Conservation (phyloP, 2,797 vertebrate genomes). For the Megaceryle alcyon region DNA sequence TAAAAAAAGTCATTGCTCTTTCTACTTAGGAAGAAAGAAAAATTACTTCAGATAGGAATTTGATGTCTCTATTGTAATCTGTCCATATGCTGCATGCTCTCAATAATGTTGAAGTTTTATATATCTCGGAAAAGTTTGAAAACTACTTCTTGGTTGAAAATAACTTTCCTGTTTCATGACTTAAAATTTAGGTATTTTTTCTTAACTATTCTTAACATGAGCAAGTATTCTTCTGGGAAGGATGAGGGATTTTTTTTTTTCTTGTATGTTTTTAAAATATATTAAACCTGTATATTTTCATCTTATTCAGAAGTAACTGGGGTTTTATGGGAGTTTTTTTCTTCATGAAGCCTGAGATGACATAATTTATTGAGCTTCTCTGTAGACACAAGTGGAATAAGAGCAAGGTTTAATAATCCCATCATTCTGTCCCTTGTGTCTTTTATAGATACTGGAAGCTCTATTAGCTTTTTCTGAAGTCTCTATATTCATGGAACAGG, state of each 20-base stretch:
- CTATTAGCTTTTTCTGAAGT: neutral
- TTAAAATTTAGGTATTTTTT: neutral
- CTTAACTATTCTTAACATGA: neutral
- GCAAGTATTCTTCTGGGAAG: neutral
- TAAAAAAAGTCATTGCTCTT: neutral
- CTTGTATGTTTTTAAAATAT: neutral
- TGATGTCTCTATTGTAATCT: neutral
- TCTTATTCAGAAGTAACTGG: neutral
- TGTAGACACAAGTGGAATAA: neutral
- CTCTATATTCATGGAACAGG: neutral
- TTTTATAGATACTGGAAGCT: neutral
- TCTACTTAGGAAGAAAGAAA: neutral
- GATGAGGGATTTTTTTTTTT: neutral
- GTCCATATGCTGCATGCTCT: neutral
- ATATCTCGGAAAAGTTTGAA: neutral
- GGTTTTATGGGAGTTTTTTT: neutral
- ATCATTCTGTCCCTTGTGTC: neutral
- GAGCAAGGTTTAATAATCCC: neutral
- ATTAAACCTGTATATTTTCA: neutral
- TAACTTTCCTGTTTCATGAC: neutral
- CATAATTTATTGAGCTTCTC: neutral
- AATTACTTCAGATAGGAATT: neutral
- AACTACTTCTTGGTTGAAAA: neutral
- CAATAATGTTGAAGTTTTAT: neutral
- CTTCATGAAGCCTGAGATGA: neutral